Evolutionary conservation across 1,140 invertebrate species (phyloP).

Genomic region (Epicauta chinensis): DNA sequence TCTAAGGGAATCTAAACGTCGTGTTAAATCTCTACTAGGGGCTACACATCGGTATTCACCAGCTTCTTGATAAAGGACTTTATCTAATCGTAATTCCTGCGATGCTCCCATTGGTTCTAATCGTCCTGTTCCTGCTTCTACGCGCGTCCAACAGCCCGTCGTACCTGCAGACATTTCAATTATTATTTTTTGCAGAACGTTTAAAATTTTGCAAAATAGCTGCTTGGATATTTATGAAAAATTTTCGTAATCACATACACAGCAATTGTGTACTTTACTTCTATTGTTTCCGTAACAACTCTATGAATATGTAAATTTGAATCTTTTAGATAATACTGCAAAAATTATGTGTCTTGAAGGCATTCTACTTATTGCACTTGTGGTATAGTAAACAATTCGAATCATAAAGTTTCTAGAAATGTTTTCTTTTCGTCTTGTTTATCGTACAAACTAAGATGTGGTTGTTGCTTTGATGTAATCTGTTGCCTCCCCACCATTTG

Average conservation of each 20-base stretch:
- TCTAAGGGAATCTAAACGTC: slow-evolving; percentile 45
- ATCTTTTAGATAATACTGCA: too few relatives aligned
- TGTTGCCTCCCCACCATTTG: too few relatives aligned
- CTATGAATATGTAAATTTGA: neutral
- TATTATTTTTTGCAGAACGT: neutral
- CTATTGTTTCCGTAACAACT: neutral
- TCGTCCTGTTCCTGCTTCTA: slow-evolving; percentile 51
- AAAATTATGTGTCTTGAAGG: too few relatives aligned
- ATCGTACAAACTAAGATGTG: too few relatives aligned
- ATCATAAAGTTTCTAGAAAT: too few relatives aligned
- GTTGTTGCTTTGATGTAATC: too few relatives aligned
- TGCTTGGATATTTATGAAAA: too few relatives aligned
- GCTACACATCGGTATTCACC: slow-evolving; percentile 69
- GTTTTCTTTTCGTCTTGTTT: too few relatives aligned
- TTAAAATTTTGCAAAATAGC: too few relatives aligned
- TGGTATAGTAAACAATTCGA: too few relatives aligned
- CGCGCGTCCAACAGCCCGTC: slow-evolving; percentile 50
- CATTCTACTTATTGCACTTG: too few relatives aligned
- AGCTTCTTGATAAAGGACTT: slow-evolving; percentile 69
- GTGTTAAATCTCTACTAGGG: slow-evolving; percentile 49
- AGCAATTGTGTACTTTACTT: neutral
- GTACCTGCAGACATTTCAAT: slow-evolving; percentile 40
- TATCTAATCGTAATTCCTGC: slow-evolving; percentile 55
- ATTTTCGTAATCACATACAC: neutral
- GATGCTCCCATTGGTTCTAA: slow-evolving; percentile 55